These are phyloP conservation scores for Pyrochroa serraticornis DNA, from an alignment of 2,888 invertebrate genomes.

Conservation along the genomic window DNA sequence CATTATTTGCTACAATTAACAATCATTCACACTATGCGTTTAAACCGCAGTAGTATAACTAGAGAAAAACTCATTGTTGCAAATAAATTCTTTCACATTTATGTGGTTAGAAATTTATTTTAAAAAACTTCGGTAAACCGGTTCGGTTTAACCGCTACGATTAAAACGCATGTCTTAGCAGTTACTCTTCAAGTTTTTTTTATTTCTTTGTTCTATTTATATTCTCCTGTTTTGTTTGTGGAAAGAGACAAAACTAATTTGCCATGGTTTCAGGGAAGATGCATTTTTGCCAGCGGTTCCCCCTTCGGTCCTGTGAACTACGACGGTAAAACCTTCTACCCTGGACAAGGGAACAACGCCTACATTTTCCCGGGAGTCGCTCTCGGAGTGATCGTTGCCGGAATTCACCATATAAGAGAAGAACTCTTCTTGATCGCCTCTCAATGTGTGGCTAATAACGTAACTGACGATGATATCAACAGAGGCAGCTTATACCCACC, in stretches of 20 bases:
- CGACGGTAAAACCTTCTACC: constrained; percentile 79
- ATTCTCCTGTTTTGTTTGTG: too few species aligned
- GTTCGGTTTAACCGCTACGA: too few species aligned
- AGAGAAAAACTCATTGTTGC: too few species aligned
- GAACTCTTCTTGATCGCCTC: constrained; percentile 94
- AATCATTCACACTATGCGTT: too few species aligned
- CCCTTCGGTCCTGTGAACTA: constrained; percentile 88
- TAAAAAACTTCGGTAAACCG: too few species aligned
- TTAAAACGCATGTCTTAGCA: too few species aligned
- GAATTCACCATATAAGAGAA: constrained; percentile 92
- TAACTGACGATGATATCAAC: constrained; percentile 80
- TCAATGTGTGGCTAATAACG: constrained; percentile 83
- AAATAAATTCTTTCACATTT: too few species aligned
- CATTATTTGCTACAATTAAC: too few species aligned
- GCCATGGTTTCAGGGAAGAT: constrained; percentile 74
- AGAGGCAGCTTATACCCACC: constrained; percentile 94
- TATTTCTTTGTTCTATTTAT: too few species aligned
- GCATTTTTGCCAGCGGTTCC: constrained; percentile 94
- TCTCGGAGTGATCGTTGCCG: constrained; percentile 89
- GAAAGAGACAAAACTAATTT: constrained; percentile 2
- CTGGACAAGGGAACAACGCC: constrained; percentile 98
- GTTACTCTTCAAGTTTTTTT: too few species aligned
- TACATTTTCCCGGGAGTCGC: constrained; percentile 98
- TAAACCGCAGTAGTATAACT: too few species aligned
- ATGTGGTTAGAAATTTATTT: too few species aligned